These are phyloP conservation scores for Galemys pyrenaicus DNA, from an alignment of 2,113 vertebrate genomes.

Conservation along the genomic window DNA sequence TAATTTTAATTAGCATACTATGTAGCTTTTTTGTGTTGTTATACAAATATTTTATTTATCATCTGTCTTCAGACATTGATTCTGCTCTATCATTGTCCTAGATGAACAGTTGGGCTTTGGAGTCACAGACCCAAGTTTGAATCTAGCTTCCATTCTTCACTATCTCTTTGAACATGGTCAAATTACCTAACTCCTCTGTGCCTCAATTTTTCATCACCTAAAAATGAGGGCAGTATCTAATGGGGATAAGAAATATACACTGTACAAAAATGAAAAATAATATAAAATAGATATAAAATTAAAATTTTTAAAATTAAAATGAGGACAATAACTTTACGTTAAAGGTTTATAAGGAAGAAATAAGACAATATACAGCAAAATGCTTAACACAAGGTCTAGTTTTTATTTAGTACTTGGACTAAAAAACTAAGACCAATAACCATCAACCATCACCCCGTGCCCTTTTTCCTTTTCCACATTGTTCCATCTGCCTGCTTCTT, in stretches of 20 bases:
- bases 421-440: neutral
- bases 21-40: neutral
- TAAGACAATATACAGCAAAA: neutral
- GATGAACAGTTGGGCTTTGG: neutral
- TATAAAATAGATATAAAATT: no score
- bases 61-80: neutral
- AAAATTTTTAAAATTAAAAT: no score
- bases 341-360: neutral
- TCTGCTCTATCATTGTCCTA: neutral
- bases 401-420: neutral
- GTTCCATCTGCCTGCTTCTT: neutral
- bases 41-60: neutral
- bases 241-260: no score
- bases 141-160: neutral
- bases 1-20: neutral
- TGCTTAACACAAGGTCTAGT: neutral
- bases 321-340: neutral
- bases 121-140: neutral
- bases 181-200: neutral
- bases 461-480: neutral
- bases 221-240: neutral
- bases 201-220: neutral
- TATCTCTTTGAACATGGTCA: neutral
- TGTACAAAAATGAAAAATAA: no score
- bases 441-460: neutral